These are phyloP conservation scores for Megaceryle torquata DNA, from an alignment of 2,113 vertebrate species.

Conservation along the genomic window DNA sequence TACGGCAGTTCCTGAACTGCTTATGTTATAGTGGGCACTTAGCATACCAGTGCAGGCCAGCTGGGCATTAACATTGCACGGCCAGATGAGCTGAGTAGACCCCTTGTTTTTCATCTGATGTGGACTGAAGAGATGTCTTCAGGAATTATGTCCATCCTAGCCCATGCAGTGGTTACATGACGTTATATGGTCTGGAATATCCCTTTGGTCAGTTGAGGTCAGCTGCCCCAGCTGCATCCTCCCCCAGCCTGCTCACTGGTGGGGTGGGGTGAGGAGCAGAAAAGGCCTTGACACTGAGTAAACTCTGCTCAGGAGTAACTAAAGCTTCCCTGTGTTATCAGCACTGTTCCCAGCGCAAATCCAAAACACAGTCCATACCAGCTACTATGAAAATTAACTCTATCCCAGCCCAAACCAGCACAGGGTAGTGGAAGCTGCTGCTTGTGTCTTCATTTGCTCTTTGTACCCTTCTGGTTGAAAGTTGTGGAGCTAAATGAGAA, in stretches of 20 bases:
- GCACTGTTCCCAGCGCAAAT: background rate
- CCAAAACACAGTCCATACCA: background rate
- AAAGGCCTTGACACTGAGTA: background rate
- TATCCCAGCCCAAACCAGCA: background rate
- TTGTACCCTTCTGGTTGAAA: background rate
- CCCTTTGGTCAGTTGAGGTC: background rate
- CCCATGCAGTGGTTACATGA: background rate
- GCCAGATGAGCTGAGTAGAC: background rate
- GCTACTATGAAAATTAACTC: background rate
- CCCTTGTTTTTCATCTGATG: background rate
- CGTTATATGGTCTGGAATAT: background rate
- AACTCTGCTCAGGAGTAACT: background rate
- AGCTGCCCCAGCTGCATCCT: background rate
- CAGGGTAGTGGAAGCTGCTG: background rate
- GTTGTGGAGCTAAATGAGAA: background rate
- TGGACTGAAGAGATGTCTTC: background rate
- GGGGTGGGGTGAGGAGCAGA: background rate
- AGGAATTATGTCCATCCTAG: background rate
- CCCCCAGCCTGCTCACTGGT: background rate
- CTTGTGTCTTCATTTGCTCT: background rate
- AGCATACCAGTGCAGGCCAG: background rate
- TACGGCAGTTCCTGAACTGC: background rate
- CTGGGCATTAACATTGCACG: background rate
- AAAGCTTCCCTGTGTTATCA: background rate
- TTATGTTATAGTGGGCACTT: rapidly evolving